Percentiles rank a stretch among this genome's conserved stretches.
Conservation (phyloP, 2,113 vertebrate species). For the Pseudorasbora parva region DNA sequence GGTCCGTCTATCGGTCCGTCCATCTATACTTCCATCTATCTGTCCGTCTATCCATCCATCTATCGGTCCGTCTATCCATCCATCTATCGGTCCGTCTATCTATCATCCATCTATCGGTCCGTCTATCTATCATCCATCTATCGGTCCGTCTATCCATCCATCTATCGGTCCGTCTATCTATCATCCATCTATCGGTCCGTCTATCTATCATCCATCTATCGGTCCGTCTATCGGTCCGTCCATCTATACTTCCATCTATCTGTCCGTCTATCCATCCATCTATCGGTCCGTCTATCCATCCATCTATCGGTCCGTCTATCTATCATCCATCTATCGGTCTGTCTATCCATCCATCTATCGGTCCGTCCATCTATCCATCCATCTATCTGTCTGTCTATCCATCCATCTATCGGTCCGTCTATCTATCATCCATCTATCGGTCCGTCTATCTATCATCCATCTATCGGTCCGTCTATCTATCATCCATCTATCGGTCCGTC, state of each 20-base stretch:
- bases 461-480: too few relatives aligned
- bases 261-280: not conserved
- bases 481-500: not conserved
- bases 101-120: not conserved
- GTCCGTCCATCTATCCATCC: not conserved
- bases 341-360: not conserved
- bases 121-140: too few relatives aligned
- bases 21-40: too few relatives aligned
- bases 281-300: not conserved
- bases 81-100: not conserved
- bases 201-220: not conserved
- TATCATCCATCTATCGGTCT: not conserved
- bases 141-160: not conserved
- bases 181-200: not conserved
- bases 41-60: not conserved
- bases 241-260: not conserved
- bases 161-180: too few relatives aligned
- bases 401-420: not conserved
- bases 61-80: not conserved
- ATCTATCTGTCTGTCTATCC: not conserved
- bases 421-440: not conserved
- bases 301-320: too few relatives aligned
- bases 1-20: too few relatives aligned
- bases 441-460: not conserved
- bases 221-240: not conserved